Percentiles rank a stretch among this genome's conserved stretches.
Conservation (phyloP, 2,888 invertebrate species). For the Synanthedon tipuliformis region DNA sequence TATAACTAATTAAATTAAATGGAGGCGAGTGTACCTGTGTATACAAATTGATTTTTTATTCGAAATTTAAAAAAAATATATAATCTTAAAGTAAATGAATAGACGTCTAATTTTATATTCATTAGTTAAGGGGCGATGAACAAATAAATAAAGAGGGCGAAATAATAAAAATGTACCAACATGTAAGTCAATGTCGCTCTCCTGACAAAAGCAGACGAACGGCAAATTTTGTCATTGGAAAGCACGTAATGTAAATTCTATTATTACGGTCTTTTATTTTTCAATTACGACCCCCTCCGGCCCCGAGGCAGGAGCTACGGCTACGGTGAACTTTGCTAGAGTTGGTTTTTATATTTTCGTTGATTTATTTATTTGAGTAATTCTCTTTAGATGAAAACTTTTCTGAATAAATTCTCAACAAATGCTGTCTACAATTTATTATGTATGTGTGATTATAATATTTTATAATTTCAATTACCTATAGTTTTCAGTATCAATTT, state of each 20-base stretch:
- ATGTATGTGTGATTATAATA: too few species aligned
- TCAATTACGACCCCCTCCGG: slow-evolving; percentile 61
- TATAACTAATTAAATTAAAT: too few species aligned
- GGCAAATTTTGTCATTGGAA: slow-evolving; percentile 61
- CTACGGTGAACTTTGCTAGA: slow-evolving; percentile 49
- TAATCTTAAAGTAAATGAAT: too few species aligned
- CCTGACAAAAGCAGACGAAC: slow-evolving; percentile 62
- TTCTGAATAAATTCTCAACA: too few species aligned
- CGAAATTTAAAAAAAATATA: too few species aligned
- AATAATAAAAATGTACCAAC: slow-evolving; percentile 22
- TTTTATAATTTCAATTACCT: too few species aligned
- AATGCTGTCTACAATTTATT: too few species aligned
- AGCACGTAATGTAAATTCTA: slow-evolving; percentile 68
- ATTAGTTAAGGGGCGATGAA: neutral
- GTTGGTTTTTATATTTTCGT: slow-evolving; percentile 25
- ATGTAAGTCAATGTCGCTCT: slow-evolving; percentile 45
- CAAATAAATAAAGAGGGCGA: slow-evolving; percentile 14
- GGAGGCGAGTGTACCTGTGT: too few species aligned
- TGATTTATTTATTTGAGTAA: neutral
- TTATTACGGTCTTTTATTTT: slow-evolving; percentile 70
- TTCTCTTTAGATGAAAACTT: neutral
- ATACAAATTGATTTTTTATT: too few species aligned
- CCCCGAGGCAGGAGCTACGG: slow-evolving; percentile 43
- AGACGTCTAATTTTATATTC: too few species aligned
- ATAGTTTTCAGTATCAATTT: too few species aligned